Base-by-base conservation (phyloP, 2,888 invertebrate genomes). In the Slavum lentiscoides region DNA sequence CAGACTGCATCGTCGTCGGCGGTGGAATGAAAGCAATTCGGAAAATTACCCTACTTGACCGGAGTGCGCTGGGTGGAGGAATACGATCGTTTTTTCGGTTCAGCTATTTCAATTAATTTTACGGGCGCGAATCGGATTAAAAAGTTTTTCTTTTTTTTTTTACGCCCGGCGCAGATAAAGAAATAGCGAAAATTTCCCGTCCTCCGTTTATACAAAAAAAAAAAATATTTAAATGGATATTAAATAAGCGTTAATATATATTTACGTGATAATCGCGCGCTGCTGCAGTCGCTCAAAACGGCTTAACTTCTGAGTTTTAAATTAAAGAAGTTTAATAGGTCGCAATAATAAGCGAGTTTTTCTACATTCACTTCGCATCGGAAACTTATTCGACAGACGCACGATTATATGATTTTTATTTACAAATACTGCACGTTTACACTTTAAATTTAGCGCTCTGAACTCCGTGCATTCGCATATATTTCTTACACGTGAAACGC, bases 71-170 rank as follows among this genome's bases (percentile, higher is more conserved):
- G n/a, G n/a, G n/a, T n/a, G 70, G 49, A 61, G 62, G 70, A 64
- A 55, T 70, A 70, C 69, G 62, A 72, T 80, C 70, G 70, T 80
- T 80, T 77, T 75, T 72, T 80, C 80, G 80, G 70, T 80, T 80
- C 80, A 70, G 72, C 80, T 64, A 72, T 80, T 80, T 80, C 80
- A 80, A 80, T 80, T 80, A 80, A 70, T 80, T 80, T 80, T 70
- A 75, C 70, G 49, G 70, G 62, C 55, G 62, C 55, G 70, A 37
- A 77, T 77, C 62, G 64, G 80, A 80, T 80, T 80, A 80, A 80
- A 80, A 80, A 80, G 69, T 80, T 80, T 80, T 80, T 49, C 55
- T 77, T 6, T 43, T 43, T 43, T 6, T 43, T 2, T 69, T 61
- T 30, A 39, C 80, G 58, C 70, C 58, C 3, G 62, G 62, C 43